Evolutionary conservation across 2,888 invertebrate species (phyloP), one percentile per base, ranked within the genome.

Genomic region (Agrochola lota): DNA sequence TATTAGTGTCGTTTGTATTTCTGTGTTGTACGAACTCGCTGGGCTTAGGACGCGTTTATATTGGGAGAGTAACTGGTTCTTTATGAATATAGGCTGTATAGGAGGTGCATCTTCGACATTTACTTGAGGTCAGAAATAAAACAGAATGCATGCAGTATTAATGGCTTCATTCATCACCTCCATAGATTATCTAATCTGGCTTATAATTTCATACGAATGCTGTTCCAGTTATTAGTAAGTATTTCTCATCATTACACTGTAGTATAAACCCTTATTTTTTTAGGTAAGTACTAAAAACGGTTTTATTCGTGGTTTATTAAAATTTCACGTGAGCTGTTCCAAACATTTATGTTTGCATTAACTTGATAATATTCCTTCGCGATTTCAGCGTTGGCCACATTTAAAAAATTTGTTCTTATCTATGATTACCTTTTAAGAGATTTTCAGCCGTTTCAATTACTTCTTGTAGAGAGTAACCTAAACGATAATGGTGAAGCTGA

Each of bases 1-100:
- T 46, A 71, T 84, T 84, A 70, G 59, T 46, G 63, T 52, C 52
- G 69, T 55, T 78, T 63, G 17, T 84, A 63, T 84, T 40, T 83
- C 57, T 62, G 12, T 35, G 43, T 59, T 63, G 79, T 78, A 69
- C 17, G 23, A 49, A 68, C 63, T 84, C 15, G n/a, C 23, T 49
- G 3, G 26, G n/a, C 4, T 83, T 49, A 78, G 49, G 63, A 15
- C 2, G 20, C 8, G 69, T 59, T 68, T 35, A 64, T 35, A 83
- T 63, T 40, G 40, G 23, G 4, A 40, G 11, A 43, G 17, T n/a
- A 52, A 20, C 8, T 23, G 5, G 23, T 30, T 6, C 6, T 30
- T 2, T 43, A 26, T 20, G 9, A 20, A 52, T 52, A 8, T 23
- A 52, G 9, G 9, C 23, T 52, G 23, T 52, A 9, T 23, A 52